Conservation (phyloP, 1,140 invertebrate genomes). For the Drosophila melanogaster region Release_6_plus_ISO1_MT NT_033777.3:26620501-26621000, state of each 20-base stretch:
- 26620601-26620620: constrained; percentile 14
- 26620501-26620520: not conserved
- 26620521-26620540: not conserved
- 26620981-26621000: constrained; percentile 71
- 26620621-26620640: constrained; percentile 37
- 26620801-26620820: constrained; percentile 71
- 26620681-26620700: constrained; percentile 75
- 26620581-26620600: not conserved
- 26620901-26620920: constrained; percentile 57
- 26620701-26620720: constrained; percentile 51
- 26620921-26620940: constrained; percentile 76
- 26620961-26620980: constrained; percentile 72
- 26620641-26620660: constrained; percentile 24
- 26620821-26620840: constrained; percentile 67
- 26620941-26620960: constrained; percentile 70
- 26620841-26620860: constrained; percentile 75
- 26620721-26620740: constrained; percentile 17
- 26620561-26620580: too few species aligned
- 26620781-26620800: constrained; percentile 69
- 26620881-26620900: constrained; percentile 72
- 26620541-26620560: not conserved
- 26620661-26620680: constrained; percentile 59
- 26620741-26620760: constrained; percentile 67
- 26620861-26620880: constrained; percentile 79
- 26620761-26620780: constrained; percentile 76